Base-by-base conservation (phyloP, 2,888 invertebrate genomes). In the Ochropleura plecta region DNA sequence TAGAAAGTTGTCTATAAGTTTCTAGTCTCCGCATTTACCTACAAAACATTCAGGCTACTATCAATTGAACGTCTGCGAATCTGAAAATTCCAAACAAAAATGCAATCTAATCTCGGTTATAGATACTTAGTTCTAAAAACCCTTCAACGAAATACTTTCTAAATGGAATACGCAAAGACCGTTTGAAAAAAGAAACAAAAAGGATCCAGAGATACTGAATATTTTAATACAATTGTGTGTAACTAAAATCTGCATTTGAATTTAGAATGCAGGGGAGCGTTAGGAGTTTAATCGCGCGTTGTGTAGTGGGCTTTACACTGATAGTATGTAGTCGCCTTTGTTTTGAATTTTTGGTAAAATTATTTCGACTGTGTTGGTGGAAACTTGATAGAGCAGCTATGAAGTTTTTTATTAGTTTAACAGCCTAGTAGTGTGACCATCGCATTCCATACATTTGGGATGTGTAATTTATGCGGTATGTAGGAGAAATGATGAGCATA, bases 231-330 rank as follows among this genome's bases (percentile, higher is more conserved):
- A 1, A 60, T 60, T 40, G n/a, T 46, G 14, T 70, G 49, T 44
- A n/a, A 40, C 59, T n/a, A 40, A 73, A 73, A 73, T 75, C 63
- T 79, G 66, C 75, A 79, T 83, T 66, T 77, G 72, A 79, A 81
- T 76, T 64, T 72, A 73, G 20, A 82, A 53, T 71, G 79, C 72
- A 68, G 49, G 14, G 40, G 42, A 73, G 63, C 75, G 82, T 70
- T 73, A 72, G 63, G 71, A 59, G 79, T 78, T 78, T 80, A 86
- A 86, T 86, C 71, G 83, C 46, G 71, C 74, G 77, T 59, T 76
- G 86, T 76, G 66, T 76, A 63, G 73, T 63, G 53, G 60, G 49
- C 73, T 76, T 78, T 79, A 76, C 44, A 40, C n/a, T 76, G 78
- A 64, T 70, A 69, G 64, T 72, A 80, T 75, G 65, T 60, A 64